phyloP scores from a whole-genome alignment of 2,797 vertebrate species.

The Helostoma temminkii region DNA sequence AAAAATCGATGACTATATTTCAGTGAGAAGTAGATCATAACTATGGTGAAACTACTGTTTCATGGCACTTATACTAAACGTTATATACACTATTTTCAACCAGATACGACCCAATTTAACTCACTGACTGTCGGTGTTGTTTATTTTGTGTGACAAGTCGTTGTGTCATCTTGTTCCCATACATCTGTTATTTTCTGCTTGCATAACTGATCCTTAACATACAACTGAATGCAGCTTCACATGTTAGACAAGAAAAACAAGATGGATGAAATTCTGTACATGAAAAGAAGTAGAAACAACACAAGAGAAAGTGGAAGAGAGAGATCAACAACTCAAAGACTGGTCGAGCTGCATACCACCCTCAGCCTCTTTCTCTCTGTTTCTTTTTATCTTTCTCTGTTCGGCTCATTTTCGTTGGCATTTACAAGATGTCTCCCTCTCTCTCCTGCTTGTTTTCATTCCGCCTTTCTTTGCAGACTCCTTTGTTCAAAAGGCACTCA shows the following conservation, averaged over 20 bases:
- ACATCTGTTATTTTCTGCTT: not conserved
- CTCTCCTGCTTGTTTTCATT: slow-evolving; percentile 30
- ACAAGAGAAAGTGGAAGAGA: not conserved
- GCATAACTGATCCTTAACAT: slow-evolving; percentile 29
- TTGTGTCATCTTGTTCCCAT: slow-evolving; percentile 19
- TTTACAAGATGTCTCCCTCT: slow-evolving; percentile 41
- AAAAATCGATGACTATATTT: not conserved
- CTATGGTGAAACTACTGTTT: not conserved
- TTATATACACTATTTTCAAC: not conserved
- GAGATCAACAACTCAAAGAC: slow-evolving; percentile 28
- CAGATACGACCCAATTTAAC: not conserved
- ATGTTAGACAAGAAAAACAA: slow-evolving; percentile 66
- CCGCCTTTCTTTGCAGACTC: slow-evolving; percentile 20
- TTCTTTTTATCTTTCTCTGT: slow-evolving; percentile 22
- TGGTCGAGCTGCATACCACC: slow-evolving; percentile 53
- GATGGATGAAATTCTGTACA: slow-evolving; percentile 44
- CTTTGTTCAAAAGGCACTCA: slow-evolving; percentile 32
- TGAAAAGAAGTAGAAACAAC: not conserved
- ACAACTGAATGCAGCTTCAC: slow-evolving; percentile 66
- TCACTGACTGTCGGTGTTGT: not conserved
- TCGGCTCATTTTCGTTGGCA: slow-evolving; percentile 19
- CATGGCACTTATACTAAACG: not conserved
- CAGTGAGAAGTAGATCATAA: not conserved
- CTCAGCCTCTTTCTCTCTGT: slow-evolving; percentile 23
- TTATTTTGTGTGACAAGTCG: not conserved